These are phyloP conservation scores for Mallotus villosus DNA, from an alignment of 2,797 vertebrate species.

Conservation along the genomic window DNA sequence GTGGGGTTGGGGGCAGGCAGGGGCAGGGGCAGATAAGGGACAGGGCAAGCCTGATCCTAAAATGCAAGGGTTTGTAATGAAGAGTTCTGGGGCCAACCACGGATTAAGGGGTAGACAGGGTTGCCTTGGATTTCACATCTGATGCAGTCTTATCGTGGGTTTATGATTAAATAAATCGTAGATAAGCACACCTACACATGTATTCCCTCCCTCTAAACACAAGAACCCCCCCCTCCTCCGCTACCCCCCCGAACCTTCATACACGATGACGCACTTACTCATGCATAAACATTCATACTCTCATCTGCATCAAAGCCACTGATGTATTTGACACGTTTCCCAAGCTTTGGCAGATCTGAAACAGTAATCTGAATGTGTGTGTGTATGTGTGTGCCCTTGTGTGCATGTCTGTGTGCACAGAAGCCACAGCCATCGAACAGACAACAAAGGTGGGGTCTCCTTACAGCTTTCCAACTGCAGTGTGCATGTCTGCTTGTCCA, in stretches of 20 bases:
- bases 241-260: neutral
- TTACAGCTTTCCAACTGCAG: slow-evolving; percentile 94
- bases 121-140: slow-evolving; percentile 1
- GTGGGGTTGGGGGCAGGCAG: neutral
- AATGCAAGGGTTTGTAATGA: neutral
- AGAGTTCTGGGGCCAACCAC: slow-evolving; percentile 6
- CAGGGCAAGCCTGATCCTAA: neutral
- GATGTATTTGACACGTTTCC: too few species aligned
- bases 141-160: slow-evolving; percentile 5
- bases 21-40: neutral
- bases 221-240: neutral
- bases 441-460: slow-evolving; percentile 34
- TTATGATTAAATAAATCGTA: slow-evolving; percentile 11
- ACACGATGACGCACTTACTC: neutral
- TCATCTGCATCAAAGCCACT: too few species aligned
- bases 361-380: slow-evolving; percentile 1
- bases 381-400: neutral
- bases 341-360: too few species aligned
- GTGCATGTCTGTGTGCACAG: neutral
- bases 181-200: slow-evolving; percentile 14
- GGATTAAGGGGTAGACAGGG: neutral
- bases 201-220: neutral
- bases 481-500: slow-evolving; percentile 92
- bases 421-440: too few species aligned
- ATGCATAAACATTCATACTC: too few species aligned